Evolutionary conservation across 2,888 invertebrate species (phyloP).

Genomic region (Trissoscelio sp.): DNA sequence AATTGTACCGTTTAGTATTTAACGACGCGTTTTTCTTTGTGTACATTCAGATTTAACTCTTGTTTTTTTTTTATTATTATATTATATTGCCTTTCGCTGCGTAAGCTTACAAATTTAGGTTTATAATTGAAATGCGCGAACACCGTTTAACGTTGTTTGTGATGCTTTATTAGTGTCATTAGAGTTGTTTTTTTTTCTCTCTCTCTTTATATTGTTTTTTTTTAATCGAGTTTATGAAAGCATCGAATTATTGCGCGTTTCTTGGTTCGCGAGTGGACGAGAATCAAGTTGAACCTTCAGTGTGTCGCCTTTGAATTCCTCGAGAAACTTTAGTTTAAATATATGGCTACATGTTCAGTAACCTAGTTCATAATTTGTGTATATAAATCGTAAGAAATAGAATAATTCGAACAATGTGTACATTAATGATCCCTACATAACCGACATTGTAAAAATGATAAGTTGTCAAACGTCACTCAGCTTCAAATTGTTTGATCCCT

Average conservation of each 20-base stretch:
- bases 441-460: slow-evolving; percentile 34
- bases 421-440: slow-evolving; percentile 52
- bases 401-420: slow-evolving; percentile 59
- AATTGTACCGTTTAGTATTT: slow-evolving; percentile 40
- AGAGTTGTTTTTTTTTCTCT: neutral
- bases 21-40: slow-evolving; percentile 10
- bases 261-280: slow-evolving; percentile 52
- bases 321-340: slow-evolving; percentile 60
- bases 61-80: slow-evolving; percentile 1
- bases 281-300: slow-evolving; percentile 47
- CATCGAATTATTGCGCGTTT: slow-evolving; percentile 33
- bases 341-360: slow-evolving; percentile 61
- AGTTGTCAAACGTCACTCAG: slow-evolving; percentile 30
- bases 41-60: slow-evolving; percentile 6
- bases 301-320: slow-evolving; percentile 56
- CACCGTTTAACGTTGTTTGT: slow-evolving; percentile 17
- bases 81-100: slow-evolving; percentile 8
- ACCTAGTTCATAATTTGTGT: slow-evolving; percentile 66
- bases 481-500: neutral
- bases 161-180: slow-evolving; percentile 4
- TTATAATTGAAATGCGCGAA: slow-evolving; percentile 4
- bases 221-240: slow-evolving; percentile 28
- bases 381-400: slow-evolving; percentile 66
- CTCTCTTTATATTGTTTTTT: neutral
- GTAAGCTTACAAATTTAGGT: slow-evolving; percentile 18